Conservation (phyloP, 2,888 invertebrate genomes). For the Apantesis nais region DNA sequence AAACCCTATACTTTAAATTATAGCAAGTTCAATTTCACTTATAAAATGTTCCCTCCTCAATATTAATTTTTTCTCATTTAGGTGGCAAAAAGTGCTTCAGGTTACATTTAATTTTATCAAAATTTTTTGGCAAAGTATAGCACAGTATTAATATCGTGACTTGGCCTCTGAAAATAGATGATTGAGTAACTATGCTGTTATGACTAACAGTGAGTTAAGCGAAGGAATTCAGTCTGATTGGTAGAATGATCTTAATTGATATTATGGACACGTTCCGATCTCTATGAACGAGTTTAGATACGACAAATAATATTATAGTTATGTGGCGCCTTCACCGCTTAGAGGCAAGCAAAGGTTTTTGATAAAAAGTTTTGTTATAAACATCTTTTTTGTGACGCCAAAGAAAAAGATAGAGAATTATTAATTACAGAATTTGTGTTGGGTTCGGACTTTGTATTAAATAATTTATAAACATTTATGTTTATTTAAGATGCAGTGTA, state of each 20-base stretch:
- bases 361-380: no score
- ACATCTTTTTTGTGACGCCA: background rate
- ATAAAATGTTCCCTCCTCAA: no score
- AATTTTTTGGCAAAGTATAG: background rate
- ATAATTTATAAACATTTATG: no score
- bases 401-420: background rate
- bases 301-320: slow-evolving; percentile 13
- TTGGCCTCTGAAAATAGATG: slow-evolving; percentile 50
- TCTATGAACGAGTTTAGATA: slow-evolving; percentile 41
- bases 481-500: no score
- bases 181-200: slow-evolving; percentile 62
- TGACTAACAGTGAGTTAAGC: slow-evolving; percentile 63
- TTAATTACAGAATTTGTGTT: background rate
- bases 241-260: slow-evolving; percentile 71
- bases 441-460: no score
- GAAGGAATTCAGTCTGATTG: slow-evolving; percentile 71
- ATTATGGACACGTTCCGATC: slow-evolving; percentile 56
- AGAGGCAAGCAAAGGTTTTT: no score
- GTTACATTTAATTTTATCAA: no score
- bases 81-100: background rate
- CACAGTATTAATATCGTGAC: background rate
- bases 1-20: no score
- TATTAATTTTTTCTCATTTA: background rate
- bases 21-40: no score
- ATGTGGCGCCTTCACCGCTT: background rate